These are phyloP conservation scores for Hypselothyrea guttata DNA, from an alignment of 2,888 invertebrate species.

Conservation along the genomic window DNA sequence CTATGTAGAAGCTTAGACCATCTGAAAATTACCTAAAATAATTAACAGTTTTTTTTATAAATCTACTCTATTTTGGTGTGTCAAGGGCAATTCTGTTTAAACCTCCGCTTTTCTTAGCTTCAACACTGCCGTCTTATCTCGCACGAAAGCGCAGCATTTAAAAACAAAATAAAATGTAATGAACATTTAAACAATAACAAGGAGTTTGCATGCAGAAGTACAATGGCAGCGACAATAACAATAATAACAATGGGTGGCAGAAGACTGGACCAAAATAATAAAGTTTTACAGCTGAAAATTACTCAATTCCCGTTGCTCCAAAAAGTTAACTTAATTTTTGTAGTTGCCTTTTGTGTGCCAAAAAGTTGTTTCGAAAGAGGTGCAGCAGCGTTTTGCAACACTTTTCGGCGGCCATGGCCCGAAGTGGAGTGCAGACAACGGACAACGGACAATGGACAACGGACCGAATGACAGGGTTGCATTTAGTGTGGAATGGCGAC, in stretches of 20 bases:
- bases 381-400: conserved; percentile 65
- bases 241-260: conserved; percentile 33
- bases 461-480: conserved; percentile 47
- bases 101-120: no score
- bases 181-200: conserved; percentile 74
- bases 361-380: conserved; percentile 55
- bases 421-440: no score
- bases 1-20: no score
- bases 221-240: conserved; percentile 56
- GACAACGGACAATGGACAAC: no score
- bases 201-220: conserved; percentile 65
- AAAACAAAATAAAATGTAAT: conserved; percentile 54
- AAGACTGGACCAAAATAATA: conserved; percentile 58
- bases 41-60: no score
- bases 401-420: conserved; percentile 54
- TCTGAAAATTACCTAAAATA: no score
- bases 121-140: no score
- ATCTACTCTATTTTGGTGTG: no score
- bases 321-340: conserved; percentile 76
- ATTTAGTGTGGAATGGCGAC: conserved; percentile 8
- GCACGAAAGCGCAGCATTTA: conserved; percentile 15
- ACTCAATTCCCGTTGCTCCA: conserved; percentile 72
- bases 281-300: conserved; percentile 77
- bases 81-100: no score
- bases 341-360: conserved; percentile 69